A percentile compares a stretch with the other conserved stretches of the same genome.
phyloP scores from a whole-genome alignment of 1,140 invertebrate genomes.

The Zaprionus lachaisei region DNA sequence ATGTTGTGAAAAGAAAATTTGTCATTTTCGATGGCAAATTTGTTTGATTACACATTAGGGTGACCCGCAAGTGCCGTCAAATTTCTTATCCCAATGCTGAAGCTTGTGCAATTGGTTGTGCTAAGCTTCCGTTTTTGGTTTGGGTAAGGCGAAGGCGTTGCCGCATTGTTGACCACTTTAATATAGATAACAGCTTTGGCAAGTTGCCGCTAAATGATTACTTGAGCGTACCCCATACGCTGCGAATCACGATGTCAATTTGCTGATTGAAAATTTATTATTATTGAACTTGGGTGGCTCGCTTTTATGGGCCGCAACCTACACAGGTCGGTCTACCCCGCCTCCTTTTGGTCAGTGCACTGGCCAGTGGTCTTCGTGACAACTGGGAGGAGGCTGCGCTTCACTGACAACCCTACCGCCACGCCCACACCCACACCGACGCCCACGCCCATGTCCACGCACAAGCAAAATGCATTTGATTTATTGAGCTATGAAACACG shows the following conservation, averaged over 20 bases:
- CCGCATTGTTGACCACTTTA: conserved; percentile 57
- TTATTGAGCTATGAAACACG: conserved; percentile 53
- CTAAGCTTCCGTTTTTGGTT: neutral
- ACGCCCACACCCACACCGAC: conserved; percentile 52
- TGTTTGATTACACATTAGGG: neutral
- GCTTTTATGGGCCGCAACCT: conserved; percentile 49
- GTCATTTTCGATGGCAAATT: neutral
- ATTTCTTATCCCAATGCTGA: neutral
- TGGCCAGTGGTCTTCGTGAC: conserved; percentile 1
- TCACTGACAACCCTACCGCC: conserved; percentile 17
- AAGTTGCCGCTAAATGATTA: conserved; percentile 70
- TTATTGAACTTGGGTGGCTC: conserved; percentile 41
- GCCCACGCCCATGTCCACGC: conserved; percentile 42
- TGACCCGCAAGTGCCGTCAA: neutral
- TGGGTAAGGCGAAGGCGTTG: neutral
- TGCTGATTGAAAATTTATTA: conserved; percentile 80
- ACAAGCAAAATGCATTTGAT: conserved; percentile 58
- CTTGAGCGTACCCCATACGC: conserved; percentile 56
- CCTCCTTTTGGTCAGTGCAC: conserved; percentile 30
- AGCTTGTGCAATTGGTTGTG: neutral
- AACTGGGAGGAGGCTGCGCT: conserved; percentile 26
- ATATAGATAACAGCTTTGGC: conserved; percentile 70
- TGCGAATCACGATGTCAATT: conserved; percentile 74
- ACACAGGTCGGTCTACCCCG: conserved; percentile 12
- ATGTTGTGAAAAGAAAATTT: neutral